A percentile compares a stretch with the other conserved stretches of the same genome.
These are phyloP conservation scores for Chalcosyrphus nemorum DNA, from an alignment of 2,888 invertebrate genomes.

Conservation along the genomic window DNA sequence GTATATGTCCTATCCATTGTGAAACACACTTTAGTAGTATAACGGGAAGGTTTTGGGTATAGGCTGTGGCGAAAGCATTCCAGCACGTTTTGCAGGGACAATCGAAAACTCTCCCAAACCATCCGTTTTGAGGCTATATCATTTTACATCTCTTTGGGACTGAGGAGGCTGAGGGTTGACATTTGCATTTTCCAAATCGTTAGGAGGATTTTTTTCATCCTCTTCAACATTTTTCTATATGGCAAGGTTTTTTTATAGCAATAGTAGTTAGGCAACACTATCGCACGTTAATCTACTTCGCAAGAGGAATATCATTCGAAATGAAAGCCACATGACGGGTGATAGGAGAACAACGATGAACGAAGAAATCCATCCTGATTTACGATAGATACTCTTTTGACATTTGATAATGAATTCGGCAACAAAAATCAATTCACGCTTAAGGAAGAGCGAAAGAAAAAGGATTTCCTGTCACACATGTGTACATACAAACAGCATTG, in stretches of 20 bases:
- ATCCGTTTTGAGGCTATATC: constrained; percentile 48
- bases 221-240: constrained; percentile 30
- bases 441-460: constrained; percentile 44
- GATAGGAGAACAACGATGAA: background rate
- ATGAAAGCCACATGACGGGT: background rate
- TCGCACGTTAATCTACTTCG: constrained; percentile 29
- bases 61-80: constrained; percentile 47
- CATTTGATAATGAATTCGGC: constrained; percentile 33
- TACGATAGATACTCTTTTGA: constrained; percentile 54
- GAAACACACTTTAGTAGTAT: constrained; percentile 10
- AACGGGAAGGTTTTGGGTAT: constrained; percentile 1
- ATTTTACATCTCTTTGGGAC: constrained; percentile 48
- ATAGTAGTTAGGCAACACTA: background rate
- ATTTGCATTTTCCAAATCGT: constrained; percentile 72
- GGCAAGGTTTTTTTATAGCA: constrained; percentile 30
- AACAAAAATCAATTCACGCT: background rate
- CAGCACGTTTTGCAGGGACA: constrained; percentile 41
- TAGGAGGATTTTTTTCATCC: constrained; percentile 36
- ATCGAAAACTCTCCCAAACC: background rate
- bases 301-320: constrained; percentile 10
- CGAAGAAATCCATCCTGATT: constrained; percentile 35
- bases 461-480: constrained; percentile 25
- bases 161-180: constrained; percentile 26
- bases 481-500: constrained; percentile 29
- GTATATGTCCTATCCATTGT: constrained; percentile 20